Evolutionary conservation across 2,888 invertebrate species (phyloP), one percentile per base, ranked within the genome.

Genomic region (Hydroisotoma schaefferi): DNA sequence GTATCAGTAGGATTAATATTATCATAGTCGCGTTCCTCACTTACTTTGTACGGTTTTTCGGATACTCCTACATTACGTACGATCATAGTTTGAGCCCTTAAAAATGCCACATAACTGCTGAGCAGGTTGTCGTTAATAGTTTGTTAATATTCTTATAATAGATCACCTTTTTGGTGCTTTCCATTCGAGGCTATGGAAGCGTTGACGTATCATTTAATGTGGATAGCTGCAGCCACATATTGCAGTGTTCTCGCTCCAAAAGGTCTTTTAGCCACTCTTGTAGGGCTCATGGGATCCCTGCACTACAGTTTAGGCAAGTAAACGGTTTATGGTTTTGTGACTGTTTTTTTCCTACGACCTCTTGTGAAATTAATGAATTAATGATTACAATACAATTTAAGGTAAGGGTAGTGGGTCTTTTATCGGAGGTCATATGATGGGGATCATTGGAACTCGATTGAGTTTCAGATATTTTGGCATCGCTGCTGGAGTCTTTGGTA

Each of bases 211-310:
- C 90, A 90, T 74, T 78, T 93, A 68, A 89, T 92, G 89, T 92
- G 90, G 87, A 90, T 91, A 18, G 89, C 93, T 37, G 90, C 90
- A 1, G 88, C 91, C 5, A 90, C 90, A 0, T 91, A 92, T 76
- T 90, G 90, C 74, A 87, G 89, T 15, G 83, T 88, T 76, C 78
- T 92, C 72, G 88, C 91, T 1, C 92, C 93, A 0, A 87, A 87
- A 75, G 88, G 85, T 73, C 79, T 91, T 68, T 79, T 91, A 58
- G 91, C 91, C 4, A 92, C 92, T 0, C 80, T 92, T 55, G 90
- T 91, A 74, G 92, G 92, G 20, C 86, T 92, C 0, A 80, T 92
- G 47, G 90, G 90, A 69, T 90, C 91, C 84, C 85, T 91, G 2
- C 90, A 92, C 78, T 92, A 90, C 76, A 91, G 90, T 78, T 83